A percentile compares a stretch with the other conserved stretches of the same genome.
Evolutionary conservation across 2,797 vertebrate species (phyloP).

Genomic region (Gallinago nigripennis): DNA sequence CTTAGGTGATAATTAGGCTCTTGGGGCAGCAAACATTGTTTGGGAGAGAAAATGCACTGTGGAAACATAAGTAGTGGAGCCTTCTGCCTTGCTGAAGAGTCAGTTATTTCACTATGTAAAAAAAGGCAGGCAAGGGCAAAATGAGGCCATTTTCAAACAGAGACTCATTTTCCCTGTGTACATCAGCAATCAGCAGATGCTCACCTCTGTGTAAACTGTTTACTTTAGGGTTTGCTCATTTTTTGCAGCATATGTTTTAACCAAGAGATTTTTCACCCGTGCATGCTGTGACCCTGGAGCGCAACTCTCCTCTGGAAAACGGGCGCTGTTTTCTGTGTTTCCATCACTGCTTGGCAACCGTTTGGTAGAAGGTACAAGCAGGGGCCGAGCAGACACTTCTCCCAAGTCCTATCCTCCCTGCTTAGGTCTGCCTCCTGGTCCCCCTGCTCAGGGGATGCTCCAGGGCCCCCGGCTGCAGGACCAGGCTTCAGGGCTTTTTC

Average conservation of each 20-base stretch:
- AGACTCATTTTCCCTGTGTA: background rate
- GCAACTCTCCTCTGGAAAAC: background rate
- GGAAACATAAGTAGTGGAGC: background rate
- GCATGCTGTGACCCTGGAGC: accelerated
- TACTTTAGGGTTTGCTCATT: conserved; percentile 7
- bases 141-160: background rate
- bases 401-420: accelerated
- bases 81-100: background rate
- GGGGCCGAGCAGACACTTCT: background rate
- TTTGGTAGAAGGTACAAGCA: background rate
- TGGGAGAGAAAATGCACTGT: conserved; percentile 26
- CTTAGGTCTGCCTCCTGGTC: accelerated
- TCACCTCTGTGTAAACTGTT: conserved; percentile 25
- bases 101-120: background rate
- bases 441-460: background rate
- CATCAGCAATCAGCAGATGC: conserved; percentile 28
- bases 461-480: background rate
- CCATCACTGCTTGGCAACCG: background rate
- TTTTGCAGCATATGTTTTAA: background rate
- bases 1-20: conserved; percentile 64
- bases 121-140: background rate
- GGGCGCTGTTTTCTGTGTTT: background rate
- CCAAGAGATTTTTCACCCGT: background rate
- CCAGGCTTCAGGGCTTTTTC: background rate
- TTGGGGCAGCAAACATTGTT: conserved; percentile 48